These are phyloP conservation scores for Prorops nasuta DNA, from an alignment of 1,140 invertebrate genomes.

Conservation along the genomic window DNA sequence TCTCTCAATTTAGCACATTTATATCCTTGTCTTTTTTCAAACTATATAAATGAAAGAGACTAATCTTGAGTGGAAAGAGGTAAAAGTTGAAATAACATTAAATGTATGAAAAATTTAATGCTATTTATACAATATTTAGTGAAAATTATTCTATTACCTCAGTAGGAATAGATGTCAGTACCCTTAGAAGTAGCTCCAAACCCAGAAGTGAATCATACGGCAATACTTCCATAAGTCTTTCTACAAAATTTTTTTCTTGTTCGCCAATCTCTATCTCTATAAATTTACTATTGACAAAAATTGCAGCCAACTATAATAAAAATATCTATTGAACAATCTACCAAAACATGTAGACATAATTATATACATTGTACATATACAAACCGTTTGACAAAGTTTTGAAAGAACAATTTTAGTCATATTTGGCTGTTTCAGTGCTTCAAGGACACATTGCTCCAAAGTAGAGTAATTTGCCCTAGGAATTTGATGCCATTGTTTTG, in stretches of 20 bases:
- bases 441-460: slow-evolving; percentile 73
- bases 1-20: slow-evolving; percentile 23
- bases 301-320: slow-evolving; percentile 44
- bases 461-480: slow-evolving; percentile 72
- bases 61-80: slow-evolving; percentile 1
- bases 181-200: slow-evolving; percentile 42
- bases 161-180: slow-evolving; percentile 76
- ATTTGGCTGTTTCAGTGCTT: slow-evolving; percentile 69
- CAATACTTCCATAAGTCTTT: slow-evolving; percentile 42
- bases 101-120: slow-evolving; percentile 1
- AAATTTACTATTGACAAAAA: slow-evolving; percentile 32
- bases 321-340: too few species aligned
- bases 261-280: slow-evolving; percentile 24
- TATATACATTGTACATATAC: not conserved
- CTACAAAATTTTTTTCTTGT: slow-evolving; percentile 35
- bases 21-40: slow-evolving; percentile 28
- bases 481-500: slow-evolving; percentile 82
- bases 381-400: slow-evolving; percentile 81
- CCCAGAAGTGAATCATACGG: slow-evolving; percentile 36
- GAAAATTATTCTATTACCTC: slow-evolving; percentile 62
- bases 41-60: slow-evolving; percentile 26
- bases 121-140: slow-evolving; percentile 15
- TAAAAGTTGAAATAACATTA: too few species aligned
- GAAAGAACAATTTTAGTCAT: slow-evolving; percentile 83
- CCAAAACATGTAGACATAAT: slow-evolving; percentile 1